Conservation (phyloP, 2,113 vertebrate genomes). For the Aspidoscelis tigris region DNA sequence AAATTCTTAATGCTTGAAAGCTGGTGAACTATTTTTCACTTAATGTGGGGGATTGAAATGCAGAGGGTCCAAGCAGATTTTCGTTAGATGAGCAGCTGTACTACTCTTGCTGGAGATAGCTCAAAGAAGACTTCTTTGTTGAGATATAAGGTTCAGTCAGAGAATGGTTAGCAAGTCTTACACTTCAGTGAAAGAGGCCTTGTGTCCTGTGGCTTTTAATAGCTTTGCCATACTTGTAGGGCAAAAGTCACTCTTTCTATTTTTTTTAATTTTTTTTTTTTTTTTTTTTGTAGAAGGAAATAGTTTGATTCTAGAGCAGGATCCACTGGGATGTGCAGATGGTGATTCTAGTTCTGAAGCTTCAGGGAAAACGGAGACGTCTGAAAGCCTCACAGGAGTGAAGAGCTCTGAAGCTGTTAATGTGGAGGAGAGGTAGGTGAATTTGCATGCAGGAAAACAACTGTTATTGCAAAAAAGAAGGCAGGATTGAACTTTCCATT, state of each 20-base stretch:
- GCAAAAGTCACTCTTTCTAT: background rate
- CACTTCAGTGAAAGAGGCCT: background rate
- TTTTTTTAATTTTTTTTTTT: background rate
- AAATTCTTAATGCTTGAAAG: background rate
- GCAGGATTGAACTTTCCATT: background rate
- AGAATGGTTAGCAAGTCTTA: background rate
- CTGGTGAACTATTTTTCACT: background rate
- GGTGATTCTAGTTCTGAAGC: conserved; percentile 15
- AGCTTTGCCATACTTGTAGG: background rate
- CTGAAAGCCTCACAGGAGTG: conserved; percentile 26
- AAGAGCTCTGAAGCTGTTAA: conserved; percentile 49
- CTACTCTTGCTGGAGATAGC: background rate
- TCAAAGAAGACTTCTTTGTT: background rate
- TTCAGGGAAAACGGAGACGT: conserved; percentile 31
- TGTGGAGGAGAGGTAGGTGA: conserved; percentile 82
- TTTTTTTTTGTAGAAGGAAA: conserved; percentile 64
- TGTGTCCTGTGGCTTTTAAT: background rate
- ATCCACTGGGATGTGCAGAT: conserved; percentile 48
- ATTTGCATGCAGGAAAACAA: background rate
- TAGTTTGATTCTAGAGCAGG: conserved; percentile 60
- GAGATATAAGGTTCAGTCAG: background rate
- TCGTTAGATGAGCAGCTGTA: background rate
- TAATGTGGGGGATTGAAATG: background rate
- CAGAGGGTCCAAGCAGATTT: background rate
- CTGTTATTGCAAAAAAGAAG: background rate